These are phyloP conservation scores for Dolomedes plantarius DNA, from an alignment of 2,888 invertebrate species.

Conservation along the genomic window DNA sequence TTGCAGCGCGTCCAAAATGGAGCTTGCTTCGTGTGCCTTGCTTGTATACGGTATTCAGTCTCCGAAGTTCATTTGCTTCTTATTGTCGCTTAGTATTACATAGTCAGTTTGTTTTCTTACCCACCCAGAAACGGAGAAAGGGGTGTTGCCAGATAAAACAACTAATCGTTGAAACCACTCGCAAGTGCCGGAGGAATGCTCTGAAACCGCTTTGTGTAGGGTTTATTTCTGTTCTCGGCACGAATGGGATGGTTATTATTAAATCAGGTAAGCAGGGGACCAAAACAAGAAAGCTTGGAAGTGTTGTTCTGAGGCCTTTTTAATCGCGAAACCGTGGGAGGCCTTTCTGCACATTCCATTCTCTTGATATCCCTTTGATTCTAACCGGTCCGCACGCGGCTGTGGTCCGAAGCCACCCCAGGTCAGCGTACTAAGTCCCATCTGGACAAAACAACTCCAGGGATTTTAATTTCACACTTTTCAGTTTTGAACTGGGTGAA, in stretches of 20 bases:
- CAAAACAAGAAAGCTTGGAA: background rate
- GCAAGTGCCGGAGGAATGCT: no score
- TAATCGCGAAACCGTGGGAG: slow-evolving; percentile 1
- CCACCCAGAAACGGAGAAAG: no score
- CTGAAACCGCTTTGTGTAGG: no score
- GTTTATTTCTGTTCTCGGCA: background rate
- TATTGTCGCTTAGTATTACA: no score
- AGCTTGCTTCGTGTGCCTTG: no score
- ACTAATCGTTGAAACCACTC: no score
- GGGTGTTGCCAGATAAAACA: no score
- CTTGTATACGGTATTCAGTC: no score
- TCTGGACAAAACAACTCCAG: background rate
- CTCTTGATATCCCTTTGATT: background rate
- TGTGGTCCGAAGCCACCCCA: background rate
- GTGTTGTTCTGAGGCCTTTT: background rate
- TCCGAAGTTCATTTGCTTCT: no score
- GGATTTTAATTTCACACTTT: slow-evolving; percentile 1
- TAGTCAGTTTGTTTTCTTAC: no score
- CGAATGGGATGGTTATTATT: background rate
- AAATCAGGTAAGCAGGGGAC: background rate
- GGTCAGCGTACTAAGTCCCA: background rate
- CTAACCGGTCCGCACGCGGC: background rate
- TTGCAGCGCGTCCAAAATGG: no score
- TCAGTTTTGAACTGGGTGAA: background rate
- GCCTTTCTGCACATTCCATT: background rate